Base-by-base conservation (phyloP, 2,797 vertebrate species). In the Scolopax bukidnonensis region DNA sequence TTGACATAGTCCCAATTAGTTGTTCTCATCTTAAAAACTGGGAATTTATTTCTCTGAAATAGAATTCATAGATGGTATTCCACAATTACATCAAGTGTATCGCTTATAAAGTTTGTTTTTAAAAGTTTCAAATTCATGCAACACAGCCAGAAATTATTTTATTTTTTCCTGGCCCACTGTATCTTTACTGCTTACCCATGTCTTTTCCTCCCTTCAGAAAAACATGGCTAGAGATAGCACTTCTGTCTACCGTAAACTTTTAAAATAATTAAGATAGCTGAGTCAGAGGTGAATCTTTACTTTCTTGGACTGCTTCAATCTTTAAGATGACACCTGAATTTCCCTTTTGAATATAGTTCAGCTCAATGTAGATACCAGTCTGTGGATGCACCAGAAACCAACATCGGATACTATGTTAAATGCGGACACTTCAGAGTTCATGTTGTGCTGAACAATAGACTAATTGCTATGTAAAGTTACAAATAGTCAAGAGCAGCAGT, bases 401-500 rank as follows among this genome's bases (percentile, higher is more conserved):
- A 38, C 21, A 73, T 3, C 0, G 0, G n/a, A 51, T 56, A 10
- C 10, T 48, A 30, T 19, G 60, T 74, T 48, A 87, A 91, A 87
- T 10, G 9, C 1, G 4, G 30, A 20, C 24, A 56, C 43, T 76
- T 20, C 51, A 38, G 27, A 74, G 19, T 17, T 33, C 30, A 1
- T 5, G 3, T 2, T 63, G 32, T 19, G 36, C 9, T 0, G 0
- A 91, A 77, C 14, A 70, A 36, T 0, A 85, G 36, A 63, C 28
- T 20, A 82, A 75, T 32, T 82, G 59, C 13, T 87, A 54, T 5
- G 16, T 74, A 41, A 78, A 63, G 20, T 48, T 56, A 60, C 1
- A 4, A 67, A 79, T 16, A 73, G 84, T 20, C 32, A 79, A 36
- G 21, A 59, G 5, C 11, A 89, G 47, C 2, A 89, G 41, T 13